These are phyloP conservation scores for Melanargia galathea DNA, from an alignment of 2,888 invertebrate genomes.

Conservation along the genomic window DNA sequence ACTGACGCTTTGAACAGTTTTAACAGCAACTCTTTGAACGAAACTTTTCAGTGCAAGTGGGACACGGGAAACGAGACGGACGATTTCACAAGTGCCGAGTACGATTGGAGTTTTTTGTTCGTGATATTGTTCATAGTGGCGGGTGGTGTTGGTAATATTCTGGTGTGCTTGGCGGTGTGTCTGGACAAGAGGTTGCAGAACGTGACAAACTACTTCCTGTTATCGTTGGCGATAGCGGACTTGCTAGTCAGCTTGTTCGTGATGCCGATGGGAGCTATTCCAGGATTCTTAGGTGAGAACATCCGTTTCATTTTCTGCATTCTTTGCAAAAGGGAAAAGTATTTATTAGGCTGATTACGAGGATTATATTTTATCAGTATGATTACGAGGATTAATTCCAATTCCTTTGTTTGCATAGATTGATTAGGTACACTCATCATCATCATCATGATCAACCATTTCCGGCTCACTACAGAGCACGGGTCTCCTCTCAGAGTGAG, in stretches of 20 bases:
- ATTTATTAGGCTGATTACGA: too few species aligned
- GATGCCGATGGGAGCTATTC: constrained; percentile 97
- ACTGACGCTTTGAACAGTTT: constrained; percentile 53
- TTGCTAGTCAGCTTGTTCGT: constrained; percentile 95
- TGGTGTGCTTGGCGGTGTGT: constrained; percentile 96
- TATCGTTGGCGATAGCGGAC: constrained; percentile 96
- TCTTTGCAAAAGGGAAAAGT: not conserved
- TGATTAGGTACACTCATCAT: too few species aligned
- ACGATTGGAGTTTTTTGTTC: constrained; percentile 93
- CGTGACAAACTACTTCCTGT: constrained; percentile 96
- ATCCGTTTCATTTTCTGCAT: not conserved
- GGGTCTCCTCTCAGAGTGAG: too few species aligned
- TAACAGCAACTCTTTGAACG: constrained; percentile 46
- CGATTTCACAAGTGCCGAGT: constrained; percentile 58
- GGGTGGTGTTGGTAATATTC: constrained; percentile 94
- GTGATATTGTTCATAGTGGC: constrained; percentile 93
- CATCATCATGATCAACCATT: too few species aligned
- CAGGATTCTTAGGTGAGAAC: constrained; percentile 94
- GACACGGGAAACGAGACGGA: constrained; percentile 58
- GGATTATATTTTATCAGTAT: too few species aligned
- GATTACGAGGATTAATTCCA: too few species aligned
- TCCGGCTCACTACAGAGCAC: too few species aligned
- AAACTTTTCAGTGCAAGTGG: constrained; percentile 70
- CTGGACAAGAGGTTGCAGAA: constrained; percentile 95
- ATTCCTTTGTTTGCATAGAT: too few species aligned